These are phyloP conservation scores for Eupeodes corollae DNA, from an alignment of 1,140 invertebrate genomes.

Conservation along the genomic window DNA sequence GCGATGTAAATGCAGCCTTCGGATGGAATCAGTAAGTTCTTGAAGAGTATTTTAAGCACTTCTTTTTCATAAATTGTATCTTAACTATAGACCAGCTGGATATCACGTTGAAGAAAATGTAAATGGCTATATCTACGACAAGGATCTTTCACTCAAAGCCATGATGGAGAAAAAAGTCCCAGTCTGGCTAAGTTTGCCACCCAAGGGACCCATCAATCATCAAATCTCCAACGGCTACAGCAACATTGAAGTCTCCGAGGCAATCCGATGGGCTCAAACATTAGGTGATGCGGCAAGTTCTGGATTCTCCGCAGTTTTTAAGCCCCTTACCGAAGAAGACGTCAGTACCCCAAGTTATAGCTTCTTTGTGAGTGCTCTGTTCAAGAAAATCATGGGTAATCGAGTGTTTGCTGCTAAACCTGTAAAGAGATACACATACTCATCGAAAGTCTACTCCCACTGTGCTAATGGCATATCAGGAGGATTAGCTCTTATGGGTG, in stretches of 20 bases:
- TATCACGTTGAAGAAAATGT: not conserved
- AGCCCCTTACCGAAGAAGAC: conserved; percentile 19
- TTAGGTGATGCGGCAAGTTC: conserved; percentile 29
- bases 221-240: conserved; percentile 11
- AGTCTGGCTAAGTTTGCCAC: conserved; percentile 26
- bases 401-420: conserved; percentile 27
- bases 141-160: conserved; percentile 21
- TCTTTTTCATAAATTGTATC: not conserved
- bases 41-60: not conserved
- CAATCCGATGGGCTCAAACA: conserved; percentile 29
- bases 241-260: conserved; percentile 22
- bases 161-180: conserved; percentile 23
- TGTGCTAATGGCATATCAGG: conserved; percentile 30
- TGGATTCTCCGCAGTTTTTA: conserved; percentile 32
- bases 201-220: conserved; percentile 7
- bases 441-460: conserved; percentile 29
- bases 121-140: conserved; percentile 13
- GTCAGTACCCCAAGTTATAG: conserved; percentile 22
- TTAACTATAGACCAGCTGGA: conserved; percentile 3
- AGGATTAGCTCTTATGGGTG: conserved; percentile 30
- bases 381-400: conserved; percentile 34
- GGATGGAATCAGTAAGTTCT: conserved; percentile 32
- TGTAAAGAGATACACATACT: conserved; percentile 18
- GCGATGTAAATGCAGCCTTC: conserved; percentile 26
- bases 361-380: conserved; percentile 25